These are phyloP conservation scores for Trematocara caparti DNA, from an alignment of 2,797 vertebrate species.

Conservation along the genomic window DNA sequence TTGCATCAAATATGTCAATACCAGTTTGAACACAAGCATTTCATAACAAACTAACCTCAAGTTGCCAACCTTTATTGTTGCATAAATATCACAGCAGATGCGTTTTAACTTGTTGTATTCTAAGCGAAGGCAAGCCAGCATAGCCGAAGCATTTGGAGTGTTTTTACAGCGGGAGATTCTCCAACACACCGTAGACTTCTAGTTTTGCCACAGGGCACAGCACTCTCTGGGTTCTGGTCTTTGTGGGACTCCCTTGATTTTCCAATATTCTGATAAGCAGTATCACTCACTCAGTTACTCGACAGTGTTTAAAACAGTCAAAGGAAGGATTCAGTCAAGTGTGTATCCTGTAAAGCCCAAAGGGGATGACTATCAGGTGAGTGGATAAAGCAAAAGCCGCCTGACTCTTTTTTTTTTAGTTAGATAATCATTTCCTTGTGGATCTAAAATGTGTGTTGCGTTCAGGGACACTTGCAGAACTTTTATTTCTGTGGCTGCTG, in stretches of 20 bases:
- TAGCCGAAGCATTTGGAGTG: neutral
- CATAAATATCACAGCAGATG: neutral
- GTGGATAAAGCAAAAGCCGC: neutral
- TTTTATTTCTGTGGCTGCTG: neutral
- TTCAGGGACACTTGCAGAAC: neutral
- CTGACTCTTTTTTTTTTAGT: neutral
- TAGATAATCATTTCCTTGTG: neutral
- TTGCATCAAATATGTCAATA: neutral
- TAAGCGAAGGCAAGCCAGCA: neutral
- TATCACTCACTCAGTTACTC: neutral
- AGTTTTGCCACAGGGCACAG: neutral
- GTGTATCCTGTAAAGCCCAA: neutral
- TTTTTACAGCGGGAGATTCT: neutral
- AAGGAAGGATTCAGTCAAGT: neutral
- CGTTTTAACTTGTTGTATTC: neutral
- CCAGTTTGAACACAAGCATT: neutral
- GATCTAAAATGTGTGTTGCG: neutral
- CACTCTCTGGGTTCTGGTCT: neutral
- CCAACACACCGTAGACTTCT: neutral
- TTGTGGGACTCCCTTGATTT: neutral
- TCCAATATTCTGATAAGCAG: constrained; percentile 39
- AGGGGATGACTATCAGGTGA: neutral
- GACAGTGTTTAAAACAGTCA: neutral
- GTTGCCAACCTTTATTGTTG: neutral
- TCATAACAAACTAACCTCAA: neutral